These are phyloP conservation scores for Coreoperca whiteheadi DNA, from an alignment of 2,113 vertebrate genomes.

Conservation along the genomic window DNA sequence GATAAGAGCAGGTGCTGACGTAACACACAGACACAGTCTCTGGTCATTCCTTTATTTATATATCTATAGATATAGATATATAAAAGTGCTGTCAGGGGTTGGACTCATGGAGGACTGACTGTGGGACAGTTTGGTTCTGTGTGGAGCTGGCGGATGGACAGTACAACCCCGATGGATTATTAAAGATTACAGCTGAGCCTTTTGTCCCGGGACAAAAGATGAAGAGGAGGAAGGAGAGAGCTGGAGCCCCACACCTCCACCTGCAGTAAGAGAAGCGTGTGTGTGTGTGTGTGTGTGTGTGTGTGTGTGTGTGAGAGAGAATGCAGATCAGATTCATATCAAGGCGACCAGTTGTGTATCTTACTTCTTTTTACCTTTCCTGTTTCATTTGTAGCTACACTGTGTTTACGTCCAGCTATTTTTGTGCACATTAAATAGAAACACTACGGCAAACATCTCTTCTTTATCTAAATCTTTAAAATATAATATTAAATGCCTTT, in stretches of 20 bases:
- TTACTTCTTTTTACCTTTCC: not conserved
- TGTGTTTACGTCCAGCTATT: not conserved
- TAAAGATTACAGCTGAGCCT: conserved; percentile 63
- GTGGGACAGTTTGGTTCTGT: not conserved
- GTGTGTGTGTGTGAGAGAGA: not conserved
- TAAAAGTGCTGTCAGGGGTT: not conserved
- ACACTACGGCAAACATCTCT: too few species aligned
- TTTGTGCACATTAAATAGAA: not conserved
- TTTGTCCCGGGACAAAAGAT: conserved; percentile 81
- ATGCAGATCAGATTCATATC: conserved; percentile 1
- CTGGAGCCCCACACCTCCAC: conserved; percentile 89
- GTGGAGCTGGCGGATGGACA: not conserved
- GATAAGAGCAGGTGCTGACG: conserved; percentile 59
- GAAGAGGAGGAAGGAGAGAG: conserved; percentile 92
- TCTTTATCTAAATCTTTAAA: not conserved
- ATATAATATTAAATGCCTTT: too few species aligned
- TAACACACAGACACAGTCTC: not conserved
- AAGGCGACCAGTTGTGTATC: not conserved
- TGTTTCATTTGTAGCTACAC: too few species aligned
- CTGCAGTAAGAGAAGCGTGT: conserved; percentile 90
- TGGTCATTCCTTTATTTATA: conserved; percentile 28
- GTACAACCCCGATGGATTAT: conserved; percentile 58
- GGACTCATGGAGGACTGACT: conserved; percentile 16
- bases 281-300: conserved; percentile 24
- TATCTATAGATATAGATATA: too few species aligned